phyloP scores from a whole-genome alignment of 2,797 vertebrate species.

The Molossus alvarezi region DNA sequence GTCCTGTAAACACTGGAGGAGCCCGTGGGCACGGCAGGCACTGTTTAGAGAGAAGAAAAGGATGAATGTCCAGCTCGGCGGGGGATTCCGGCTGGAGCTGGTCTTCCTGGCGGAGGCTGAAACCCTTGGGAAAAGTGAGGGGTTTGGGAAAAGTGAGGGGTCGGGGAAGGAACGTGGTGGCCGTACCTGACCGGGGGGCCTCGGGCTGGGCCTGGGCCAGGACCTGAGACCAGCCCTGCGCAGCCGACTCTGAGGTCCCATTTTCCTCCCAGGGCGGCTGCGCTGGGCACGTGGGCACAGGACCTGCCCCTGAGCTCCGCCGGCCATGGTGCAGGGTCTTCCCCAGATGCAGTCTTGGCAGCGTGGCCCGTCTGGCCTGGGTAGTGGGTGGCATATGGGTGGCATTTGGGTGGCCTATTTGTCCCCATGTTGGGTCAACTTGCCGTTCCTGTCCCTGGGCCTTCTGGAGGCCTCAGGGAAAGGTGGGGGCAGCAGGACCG shows the following conservation, averaged over 20 bases:
- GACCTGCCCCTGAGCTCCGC: not conserved
- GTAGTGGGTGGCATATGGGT: not conserved
- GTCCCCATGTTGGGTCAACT: not conserved
- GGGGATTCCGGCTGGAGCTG: rapidly evolving
- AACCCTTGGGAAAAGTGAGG: no score
- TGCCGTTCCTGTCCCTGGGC: not conserved
- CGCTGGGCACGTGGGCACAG: not conserved
- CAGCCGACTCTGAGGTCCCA: rapidly evolving
- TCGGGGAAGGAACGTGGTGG: rapidly evolving
- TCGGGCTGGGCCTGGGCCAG: rapidly evolving
- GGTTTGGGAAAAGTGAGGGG: rapidly evolving
- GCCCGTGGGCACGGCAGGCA: rapidly evolving
- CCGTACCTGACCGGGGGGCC: rapidly evolving
- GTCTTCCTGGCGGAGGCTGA: not conserved
- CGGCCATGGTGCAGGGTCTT: rapidly evolving
- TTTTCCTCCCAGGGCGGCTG: rapidly evolving
- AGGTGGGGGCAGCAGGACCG: not conserved
- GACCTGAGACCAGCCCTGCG: not conserved
- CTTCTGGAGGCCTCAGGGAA: not conserved
- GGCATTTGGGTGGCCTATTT: no score
- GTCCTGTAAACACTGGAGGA: not conserved
- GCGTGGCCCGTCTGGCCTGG: rapidly evolving
- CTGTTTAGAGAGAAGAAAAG: not conserved
- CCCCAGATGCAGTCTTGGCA: not conserved
- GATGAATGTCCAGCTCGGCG: rapidly evolving